Base-by-base conservation (phyloP, 1,140 invertebrate species). In the Drosophila triauraria region DNA sequence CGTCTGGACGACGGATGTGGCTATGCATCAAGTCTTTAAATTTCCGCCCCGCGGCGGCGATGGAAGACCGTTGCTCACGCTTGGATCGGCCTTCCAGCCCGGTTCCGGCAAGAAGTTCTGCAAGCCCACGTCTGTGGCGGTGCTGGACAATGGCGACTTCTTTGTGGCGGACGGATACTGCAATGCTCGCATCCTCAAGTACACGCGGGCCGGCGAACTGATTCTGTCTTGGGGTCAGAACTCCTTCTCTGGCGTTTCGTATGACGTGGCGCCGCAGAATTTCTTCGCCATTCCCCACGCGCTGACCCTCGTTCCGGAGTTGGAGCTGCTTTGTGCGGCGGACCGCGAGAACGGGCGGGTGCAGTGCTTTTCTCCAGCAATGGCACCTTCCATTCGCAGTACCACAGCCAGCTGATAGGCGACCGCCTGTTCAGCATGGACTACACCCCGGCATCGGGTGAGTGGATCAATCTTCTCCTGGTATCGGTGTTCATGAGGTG, bases 81-180 rank as follows among this genome's bases (percentile, higher is more conserved):
- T 95, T 0, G 94, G 94, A 23, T 93, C 95, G 46, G 94, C 94
- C 82, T 97, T 99, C 93, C 93, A 95, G 23, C 98, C 98, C 4
- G 98, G 98, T 56, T 94, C 94, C 69, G 96, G 96, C 79, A 93
- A 95, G 4, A 96, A 97, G 85, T 99, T 99, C 93, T 99, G 98
- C 93, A 99, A 99, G 93, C 98, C 98, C 10, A 97, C 97, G 8
- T 96, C 97, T 8, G 97, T 99, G 2, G 98, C 98, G 30, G 97
- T 98, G 9, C 93, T 97, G 23, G 93, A 94, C 7, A 96, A 95
- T 82, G 98, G 97, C 0, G 96, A 97, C 63, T 98, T 99, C 93
- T 99, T 98, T 92, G 97, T 99, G 1, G 96, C 97, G 12, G 98
- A 99, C 93, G 97, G 97, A 12, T 99, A 99, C 91, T 99, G 98